These are phyloP conservation scores for Tetraneura akinire DNA, from an alignment of 1,140 invertebrate species.

Conservation along the genomic window DNA sequence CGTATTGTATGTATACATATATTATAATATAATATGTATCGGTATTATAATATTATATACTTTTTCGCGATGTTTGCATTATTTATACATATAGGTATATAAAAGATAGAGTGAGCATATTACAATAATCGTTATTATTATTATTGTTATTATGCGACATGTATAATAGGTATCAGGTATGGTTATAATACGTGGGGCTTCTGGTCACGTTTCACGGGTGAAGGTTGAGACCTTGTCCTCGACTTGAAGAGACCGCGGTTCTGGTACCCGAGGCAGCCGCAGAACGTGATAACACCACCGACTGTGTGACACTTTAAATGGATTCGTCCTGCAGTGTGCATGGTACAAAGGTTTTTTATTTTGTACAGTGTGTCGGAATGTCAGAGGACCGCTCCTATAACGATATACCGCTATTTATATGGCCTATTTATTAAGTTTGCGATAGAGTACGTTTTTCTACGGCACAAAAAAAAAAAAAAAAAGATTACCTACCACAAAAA, in stretches of 20 bases:
- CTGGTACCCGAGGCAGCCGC: conserved; percentile 3
- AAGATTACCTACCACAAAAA: conserved; percentile 21
- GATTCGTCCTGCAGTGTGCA: conserved; percentile 19
- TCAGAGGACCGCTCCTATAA: not conserved
- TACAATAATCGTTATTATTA: conserved; percentile 48
- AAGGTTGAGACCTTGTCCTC: conserved; percentile 48
- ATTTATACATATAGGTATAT: conserved; percentile 14
- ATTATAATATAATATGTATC: too few relatives aligned
- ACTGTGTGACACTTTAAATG: conserved; percentile 49
- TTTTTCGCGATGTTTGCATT: conserved; percentile 17
- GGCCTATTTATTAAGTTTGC: conserved; percentile 46
- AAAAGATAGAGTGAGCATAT: conserved; percentile 10
- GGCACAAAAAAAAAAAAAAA: conserved; percentile 43
- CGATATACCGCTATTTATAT: conserved; percentile 28
- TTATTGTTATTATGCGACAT: conserved; percentile 26
- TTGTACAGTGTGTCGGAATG: conserved; percentile 20
- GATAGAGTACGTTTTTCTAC: conserved; percentile 25
- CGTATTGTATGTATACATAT: too few relatives aligned
- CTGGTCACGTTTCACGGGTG: conserved; percentile 45
- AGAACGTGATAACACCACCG: conserved; percentile 49
- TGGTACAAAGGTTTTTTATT: conserved; percentile 2
- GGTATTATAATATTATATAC: too few relatives aligned
- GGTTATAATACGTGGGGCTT: conserved; percentile 17
- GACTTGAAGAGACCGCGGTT: conserved; percentile 40
- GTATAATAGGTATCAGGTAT: too few relatives aligned